Percentiles rank a stretch among this genome's conserved stretches.
Evolutionary conservation across 2,888 invertebrate species (phyloP).

Genomic region (Tetramorium bicarinatum): DNA sequence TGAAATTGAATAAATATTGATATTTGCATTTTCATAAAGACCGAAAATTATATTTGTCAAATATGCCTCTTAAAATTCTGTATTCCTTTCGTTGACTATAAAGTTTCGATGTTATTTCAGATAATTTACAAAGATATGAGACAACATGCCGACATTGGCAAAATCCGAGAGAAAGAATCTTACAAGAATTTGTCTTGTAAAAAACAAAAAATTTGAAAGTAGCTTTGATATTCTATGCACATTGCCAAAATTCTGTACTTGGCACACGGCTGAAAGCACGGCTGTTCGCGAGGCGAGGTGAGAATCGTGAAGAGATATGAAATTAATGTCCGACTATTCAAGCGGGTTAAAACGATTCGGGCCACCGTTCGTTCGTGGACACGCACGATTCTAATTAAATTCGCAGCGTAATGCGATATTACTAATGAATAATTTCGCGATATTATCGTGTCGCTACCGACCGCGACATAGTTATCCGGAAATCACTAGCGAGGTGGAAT

Average conservation of each 20-base stretch:
- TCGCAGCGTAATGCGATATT: constrained; percentile 35
- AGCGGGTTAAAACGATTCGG: constrained; percentile 14
- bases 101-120: constrained; percentile 12
- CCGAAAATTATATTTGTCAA: not conserved
- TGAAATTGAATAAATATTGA: not conserved
- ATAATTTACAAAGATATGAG: not conserved
- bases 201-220: constrained; percentile 2
- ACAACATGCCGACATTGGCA: not conserved
- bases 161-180: not conserved
- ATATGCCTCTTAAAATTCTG: not conserved
- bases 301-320: not conserved
- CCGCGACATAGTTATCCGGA: constrained; percentile 7
- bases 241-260: not conserved
- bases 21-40: not conserved
- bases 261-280: not conserved
- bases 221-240: constrained; percentile 1
- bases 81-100: not conserved
- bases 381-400: constrained; percentile 38
- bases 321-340: constrained; percentile 24
- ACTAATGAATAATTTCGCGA: constrained; percentile 38
- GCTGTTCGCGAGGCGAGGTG: not conserved
- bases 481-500: constrained; percentile 14
- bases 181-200: not conserved
- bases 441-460: constrained; percentile 18
- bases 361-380: not conserved